These are phyloP conservation scores for Scrobipalpa costella DNA, from an alignment of 2,888 invertebrate genomes.

Conservation along the genomic window DNA sequence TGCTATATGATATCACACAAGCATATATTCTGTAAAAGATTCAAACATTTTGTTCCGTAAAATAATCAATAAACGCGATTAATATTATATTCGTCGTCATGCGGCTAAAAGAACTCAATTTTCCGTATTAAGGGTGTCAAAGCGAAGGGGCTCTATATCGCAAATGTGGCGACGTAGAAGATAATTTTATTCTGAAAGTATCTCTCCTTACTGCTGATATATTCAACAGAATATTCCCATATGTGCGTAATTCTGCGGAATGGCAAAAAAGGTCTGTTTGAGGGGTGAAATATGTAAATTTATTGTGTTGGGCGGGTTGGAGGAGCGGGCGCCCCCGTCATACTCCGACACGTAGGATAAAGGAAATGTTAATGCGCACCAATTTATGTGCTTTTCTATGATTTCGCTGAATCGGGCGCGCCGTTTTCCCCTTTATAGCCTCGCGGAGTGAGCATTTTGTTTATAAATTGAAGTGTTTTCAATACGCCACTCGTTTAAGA, in stretches of 20 bases:
- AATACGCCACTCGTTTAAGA: constrained; percentile 40
- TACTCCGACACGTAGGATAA: constrained; percentile 80
- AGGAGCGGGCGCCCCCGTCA: constrained; percentile 72
- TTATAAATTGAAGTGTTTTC: constrained; percentile 60
- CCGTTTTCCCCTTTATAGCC: constrained; percentile 71
- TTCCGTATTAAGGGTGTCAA: constrained; percentile 52
- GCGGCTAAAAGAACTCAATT: constrained; percentile 33
- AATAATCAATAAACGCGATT: constrained; percentile 11
- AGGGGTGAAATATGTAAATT: constrained; percentile 82
- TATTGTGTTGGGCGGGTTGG: constrained; percentile 80
- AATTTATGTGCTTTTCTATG: constrained; percentile 82
- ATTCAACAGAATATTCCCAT: constrained; percentile 81
- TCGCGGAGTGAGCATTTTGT: constrained; percentile 53
- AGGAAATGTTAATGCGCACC: constrained; percentile 80
- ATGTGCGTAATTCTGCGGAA: constrained; percentile 81
- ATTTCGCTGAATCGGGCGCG: constrained; percentile 77
- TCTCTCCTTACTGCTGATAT: constrained; percentile 79
- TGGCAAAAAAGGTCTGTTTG: constrained; percentile 82
- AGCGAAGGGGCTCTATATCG: constrained; percentile 65
- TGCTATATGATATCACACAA: background rate
- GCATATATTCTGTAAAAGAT: background rate
- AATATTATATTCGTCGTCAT: constrained; percentile 24
- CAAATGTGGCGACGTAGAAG: constrained; percentile 73
- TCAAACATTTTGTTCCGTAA: background rate
- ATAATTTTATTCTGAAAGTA: constrained; percentile 80